Evolutionary conservation across 2,113 vertebrate species (phyloP), one percentile per base, ranked within the genome.

Genomic region (Tachycineta bicolor): DNA sequence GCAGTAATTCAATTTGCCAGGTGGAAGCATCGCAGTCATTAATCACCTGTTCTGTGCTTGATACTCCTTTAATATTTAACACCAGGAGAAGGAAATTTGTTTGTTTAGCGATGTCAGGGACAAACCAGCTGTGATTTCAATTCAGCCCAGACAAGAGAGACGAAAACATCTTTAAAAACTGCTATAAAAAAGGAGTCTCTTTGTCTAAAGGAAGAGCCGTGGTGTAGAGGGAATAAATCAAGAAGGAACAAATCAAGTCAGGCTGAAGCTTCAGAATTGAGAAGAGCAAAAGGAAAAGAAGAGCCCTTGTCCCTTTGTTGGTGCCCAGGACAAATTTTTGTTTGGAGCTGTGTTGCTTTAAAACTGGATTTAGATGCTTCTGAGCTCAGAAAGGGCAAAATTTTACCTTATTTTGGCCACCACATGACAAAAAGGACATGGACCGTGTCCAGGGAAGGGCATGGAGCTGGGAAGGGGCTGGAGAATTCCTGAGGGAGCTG

Each of bases 1-100:
- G 47, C 80, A 16, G 76, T 92, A 84, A 95, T 94, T 93, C 90
- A 52, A 41, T 91, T 93, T 96, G 94, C 93, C 95, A 93, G 93
- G 85, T 90, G 93, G 94, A 80, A 93, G 68, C 78, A 43, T 55
- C 63, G 31, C 41, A 91, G 82, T 83, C 94, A 85, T 96, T 95
- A 94, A 96, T 96, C 93, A 96, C 74, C 81, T 56, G 58, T 31
- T 96, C 83, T 28, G 78, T 46, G 67, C 75, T 53, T 44, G 43
- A 26, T 65, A 26, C 65, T 84, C 65, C 50, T 73, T 83, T 90
- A 95, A 96, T 96, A 96, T 93, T 96, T 97, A 96, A 90, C 90
- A 77, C 46, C 78, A 53, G 77, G 71, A 43, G 80, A 71, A 78
- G 47, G 79, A 52, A 52, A 37, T 84, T 78, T 78, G 79, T 92